Conservation (phyloP, 2,888 invertebrate genomes). For the Napeogenes sylphis region DNA sequence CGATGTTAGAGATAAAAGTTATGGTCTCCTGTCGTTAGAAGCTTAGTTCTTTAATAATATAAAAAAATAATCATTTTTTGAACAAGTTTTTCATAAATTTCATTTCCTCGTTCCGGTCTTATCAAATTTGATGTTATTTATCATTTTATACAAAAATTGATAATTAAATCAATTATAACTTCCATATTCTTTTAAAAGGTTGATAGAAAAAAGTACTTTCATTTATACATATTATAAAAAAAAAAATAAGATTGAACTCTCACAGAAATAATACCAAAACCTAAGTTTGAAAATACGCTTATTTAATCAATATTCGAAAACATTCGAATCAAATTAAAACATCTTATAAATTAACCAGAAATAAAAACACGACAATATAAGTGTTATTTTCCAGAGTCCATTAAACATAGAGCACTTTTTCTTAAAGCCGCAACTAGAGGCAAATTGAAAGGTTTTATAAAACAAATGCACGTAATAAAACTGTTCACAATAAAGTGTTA, state of each 20-base stretch:
- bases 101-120: too few species aligned
- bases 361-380: not conserved
- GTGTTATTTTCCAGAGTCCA: not conserved
- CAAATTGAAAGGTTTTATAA: constrained; percentile 4
- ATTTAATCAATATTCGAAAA: too few species aligned
- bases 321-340: too few species aligned
- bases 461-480: constrained; percentile 19
- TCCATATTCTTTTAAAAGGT: too few species aligned
- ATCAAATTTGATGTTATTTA: too few species aligned
- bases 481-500: constrained; percentile 32
- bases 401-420: not conserved
- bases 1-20: constrained; percentile 53
- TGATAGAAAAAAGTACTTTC: too few species aligned
- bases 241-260: constrained; percentile 9
- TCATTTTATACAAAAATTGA: too few species aligned
- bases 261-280: constrained; percentile 7
- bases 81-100: too few species aligned
- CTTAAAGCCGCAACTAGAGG: not conserved
- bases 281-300: not conserved
- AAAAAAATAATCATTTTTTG: not conserved
- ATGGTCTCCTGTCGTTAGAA: constrained; percentile 36
- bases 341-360: too few species aligned
- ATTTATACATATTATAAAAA: not conserved
- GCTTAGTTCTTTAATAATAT: not conserved
- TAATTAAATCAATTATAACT: too few species aligned